Evolutionary conservation across 2,113 vertebrate species (phyloP), one percentile per base, ranked within the genome.

Genomic region (Ranitomeya imitator): DNA sequence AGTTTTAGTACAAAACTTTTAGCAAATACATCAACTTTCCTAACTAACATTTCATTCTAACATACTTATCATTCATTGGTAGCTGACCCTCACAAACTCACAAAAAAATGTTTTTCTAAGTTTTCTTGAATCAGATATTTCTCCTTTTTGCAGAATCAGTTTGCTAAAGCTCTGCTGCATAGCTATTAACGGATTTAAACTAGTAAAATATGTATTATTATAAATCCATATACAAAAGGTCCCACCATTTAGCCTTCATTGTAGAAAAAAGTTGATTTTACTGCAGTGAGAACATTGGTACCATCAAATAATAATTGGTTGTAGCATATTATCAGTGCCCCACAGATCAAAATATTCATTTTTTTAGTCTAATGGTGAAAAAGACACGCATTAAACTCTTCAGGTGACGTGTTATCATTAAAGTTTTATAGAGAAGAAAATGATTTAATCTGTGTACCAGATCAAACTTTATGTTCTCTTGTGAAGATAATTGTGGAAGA

Each of bases 361-460:
- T 71, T 65, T 80, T 65, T 23, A 10, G 63, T 57, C 14, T 86
- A 79, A 86, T 86, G 77, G 77, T 57, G 16, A 80, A 82, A 87
- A 59, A 87, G 79, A 81, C 79, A 82, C 71, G 65, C 79, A 71
- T 51, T 82, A 81, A 82, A 74, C 45, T 79, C 78, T 59, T 87
- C 60, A 71, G 78, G 79, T 81, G 19, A 82, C 60, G 73, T 86
- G 86, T 87, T 73, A 81, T 60, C 78, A 81, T 81, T 59, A 81
- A 79, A 57, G 61, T 79, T 79, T 86, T 86, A 86, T 67, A 86
- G 85, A 54, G 85, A 86, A 86, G 60, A 82, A 80, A 87, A 87
- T 87, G 37, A 87, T 87, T 73, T 82, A 73, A 73, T 69, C 86
- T 87, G 63, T 87, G 26, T 73, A 74, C 54, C 78, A 73, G 79